phyloP scores from a whole-genome alignment of 2,113 vertebrate genomes.

The Ageneiosus marmoratus region DNA sequence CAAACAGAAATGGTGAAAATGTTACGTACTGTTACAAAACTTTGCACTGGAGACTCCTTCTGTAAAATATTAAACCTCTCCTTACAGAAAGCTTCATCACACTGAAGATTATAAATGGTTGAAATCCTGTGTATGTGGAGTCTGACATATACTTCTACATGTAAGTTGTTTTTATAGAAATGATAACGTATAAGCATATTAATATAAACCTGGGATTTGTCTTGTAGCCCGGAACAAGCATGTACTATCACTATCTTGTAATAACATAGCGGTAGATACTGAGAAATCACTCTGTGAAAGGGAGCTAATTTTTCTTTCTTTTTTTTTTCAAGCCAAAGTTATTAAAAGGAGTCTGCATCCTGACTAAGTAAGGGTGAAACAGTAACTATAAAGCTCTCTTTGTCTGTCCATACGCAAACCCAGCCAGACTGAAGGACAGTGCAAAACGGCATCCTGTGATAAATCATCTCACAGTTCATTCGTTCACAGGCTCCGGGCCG shows the following conservation, averaged over 20 bases:
- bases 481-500: slow-evolving; percentile 56
- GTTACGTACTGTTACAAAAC: not conserved
- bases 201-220: not conserved
- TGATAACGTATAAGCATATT: not conserved
- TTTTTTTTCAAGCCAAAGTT: not conserved
- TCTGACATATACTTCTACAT: not conserved
- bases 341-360: not conserved
- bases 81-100: not conserved
- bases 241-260: not conserved
- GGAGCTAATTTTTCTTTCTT: not conserved
- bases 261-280: not conserved
- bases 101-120: not conserved
- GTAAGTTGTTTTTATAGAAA: not conserved
- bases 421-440: slow-evolving; percentile 47
- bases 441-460: slow-evolving; percentile 42
- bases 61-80: not conserved
- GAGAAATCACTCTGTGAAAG: not conserved
- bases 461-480: slow-evolving; percentile 73
- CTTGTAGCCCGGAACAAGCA: not conserved
- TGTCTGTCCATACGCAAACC: slow-evolving; percentile 55
- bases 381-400: slow-evolving; percentile 61
- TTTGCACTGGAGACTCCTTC: not conserved
- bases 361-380: slow-evolving; percentile 7
- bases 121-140: not conserved
- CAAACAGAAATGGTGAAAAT: not conserved